Base-by-base conservation (phyloP, 2,888 invertebrate species). In the Globia sparganii region DNA sequence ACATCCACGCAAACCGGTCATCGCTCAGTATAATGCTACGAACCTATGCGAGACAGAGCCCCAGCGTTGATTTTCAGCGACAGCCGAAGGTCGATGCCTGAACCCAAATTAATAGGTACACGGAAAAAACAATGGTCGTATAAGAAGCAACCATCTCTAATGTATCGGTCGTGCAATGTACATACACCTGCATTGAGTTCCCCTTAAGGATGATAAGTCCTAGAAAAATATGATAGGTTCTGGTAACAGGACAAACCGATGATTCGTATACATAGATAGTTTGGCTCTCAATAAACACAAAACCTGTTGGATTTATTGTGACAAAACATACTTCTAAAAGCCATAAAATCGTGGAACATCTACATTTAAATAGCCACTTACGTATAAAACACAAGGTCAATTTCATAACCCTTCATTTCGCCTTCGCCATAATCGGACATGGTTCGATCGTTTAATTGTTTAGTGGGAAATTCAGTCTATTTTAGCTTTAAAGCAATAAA, bases 391-490 rank as follows among this genome's bases (percentile, higher is more conserved):
- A 68, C 43, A 85, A 85, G 70, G 53, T 68, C 67, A 58, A 72
- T 77, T 77, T 85, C 67, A 77, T 77, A 82, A 82, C 46, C 62
- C 37, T 77, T 70, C 21, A 53, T 59, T 62, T 69, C 18, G 37
- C 13, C 28, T 75, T 31, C 49, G 11, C 68, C 40, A 40, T 53
- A 64, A 4, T 70, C 15, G 43, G 25, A 53, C n/a, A 37, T 43
- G 49, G 31, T 59, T 18, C 66, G 37, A 70, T 56, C 40, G n/a
- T 70, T 68, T 70, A 43, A 85, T 40, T 49, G 40, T 71, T 77
- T 73, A 73, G 18, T 67, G 49, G 13, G 31, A 77, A 73, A 73
- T 31, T 68, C 46, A 61, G 13, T 68, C 72, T 58, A 61, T 70
- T 85, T 77, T 37, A 64, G 59, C 46, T 31, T 49, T 68, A 61